These are phyloP conservation scores for Notospermus geniculatus DNA, from an alignment of 1,140 invertebrate genomes.

Conservation along the genomic window DNA sequence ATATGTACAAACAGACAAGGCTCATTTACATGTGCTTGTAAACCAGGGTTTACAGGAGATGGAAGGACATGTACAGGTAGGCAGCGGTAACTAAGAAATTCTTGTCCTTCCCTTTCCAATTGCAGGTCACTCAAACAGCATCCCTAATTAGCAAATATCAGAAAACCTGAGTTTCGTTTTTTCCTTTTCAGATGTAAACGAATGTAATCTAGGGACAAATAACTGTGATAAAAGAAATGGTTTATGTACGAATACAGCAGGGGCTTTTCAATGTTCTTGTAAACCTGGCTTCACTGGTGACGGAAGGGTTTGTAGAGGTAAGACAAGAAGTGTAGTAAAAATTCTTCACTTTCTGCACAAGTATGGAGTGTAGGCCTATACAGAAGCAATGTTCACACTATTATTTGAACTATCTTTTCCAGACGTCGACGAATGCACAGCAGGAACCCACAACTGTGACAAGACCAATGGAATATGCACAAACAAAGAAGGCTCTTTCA, in stretches of 20 bases:
- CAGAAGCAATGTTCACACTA: too few species aligned
- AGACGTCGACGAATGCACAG: conserved; percentile 8
- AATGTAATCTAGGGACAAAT: not conserved
- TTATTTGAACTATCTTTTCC: too few species aligned
- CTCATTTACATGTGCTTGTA: too few species aligned
- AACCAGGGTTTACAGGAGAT: too few species aligned
- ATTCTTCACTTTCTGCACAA: too few species aligned
- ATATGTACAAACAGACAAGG: too few species aligned
- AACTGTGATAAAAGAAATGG: not conserved
- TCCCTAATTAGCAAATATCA: too few species aligned
- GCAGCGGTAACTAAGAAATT: not conserved
- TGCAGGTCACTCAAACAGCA: too few species aligned
- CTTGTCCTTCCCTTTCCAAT: too few species aligned
- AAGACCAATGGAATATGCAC: not conserved
- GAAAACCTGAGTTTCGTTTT: not conserved
- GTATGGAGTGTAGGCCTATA: too few species aligned
- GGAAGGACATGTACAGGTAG: conserved; percentile 8
- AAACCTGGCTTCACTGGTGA: not conserved
- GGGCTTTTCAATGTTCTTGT: not conserved
- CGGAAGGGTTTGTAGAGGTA: not conserved
- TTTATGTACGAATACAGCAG: not conserved
- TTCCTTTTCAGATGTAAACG: conserved; percentile 2
- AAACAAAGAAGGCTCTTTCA: not conserved
- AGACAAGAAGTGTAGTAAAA: too few species aligned
- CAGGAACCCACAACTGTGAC: not conserved